Conservation (phyloP, 2,113 vertebrate genomes). For the Nothoprocta perdicaria region DNA sequence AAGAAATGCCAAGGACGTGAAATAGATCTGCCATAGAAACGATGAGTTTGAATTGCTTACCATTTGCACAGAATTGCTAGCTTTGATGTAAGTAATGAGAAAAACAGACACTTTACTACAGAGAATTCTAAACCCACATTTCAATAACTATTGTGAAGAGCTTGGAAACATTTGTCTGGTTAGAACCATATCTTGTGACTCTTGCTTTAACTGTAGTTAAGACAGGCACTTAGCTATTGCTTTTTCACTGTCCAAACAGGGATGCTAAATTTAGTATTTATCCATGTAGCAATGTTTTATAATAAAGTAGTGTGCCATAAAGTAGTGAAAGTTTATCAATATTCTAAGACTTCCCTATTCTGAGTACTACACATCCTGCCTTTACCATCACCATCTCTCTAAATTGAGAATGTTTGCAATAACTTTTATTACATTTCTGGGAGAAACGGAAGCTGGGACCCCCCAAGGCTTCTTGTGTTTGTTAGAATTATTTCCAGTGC, state of each 20-base stretch:
- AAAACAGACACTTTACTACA: not conserved
- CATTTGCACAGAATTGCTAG: not conserved
- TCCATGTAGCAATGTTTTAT: not conserved
- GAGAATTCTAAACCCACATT: not conserved
- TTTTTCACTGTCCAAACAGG: not conserved
- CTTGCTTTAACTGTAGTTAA: not conserved
- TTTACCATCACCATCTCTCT: not conserved
- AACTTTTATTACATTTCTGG: not conserved
- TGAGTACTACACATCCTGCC: not conserved
- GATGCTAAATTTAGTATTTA: not conserved
- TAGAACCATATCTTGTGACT: not conserved
- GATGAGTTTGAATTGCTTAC: not conserved
- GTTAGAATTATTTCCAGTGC: not conserved
- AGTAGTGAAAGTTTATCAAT: not conserved
- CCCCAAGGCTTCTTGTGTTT: rapidly evolving
- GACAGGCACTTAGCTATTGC: not conserved
- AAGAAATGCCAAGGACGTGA: not conserved
- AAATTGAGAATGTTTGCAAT: not conserved
- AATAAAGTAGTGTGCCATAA: not conserved
- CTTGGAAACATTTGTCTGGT: not conserved
- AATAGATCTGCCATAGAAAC: not conserved
- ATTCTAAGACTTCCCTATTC: not conserved
- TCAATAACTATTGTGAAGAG: not conserved
- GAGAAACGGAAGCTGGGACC: not conserved
- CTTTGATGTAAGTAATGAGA: not conserved